These are phyloP conservation scores for Pantherophis vulpinus DNA, from an alignment of 2,797 vertebrate species.

Conservation along the genomic window DNA sequence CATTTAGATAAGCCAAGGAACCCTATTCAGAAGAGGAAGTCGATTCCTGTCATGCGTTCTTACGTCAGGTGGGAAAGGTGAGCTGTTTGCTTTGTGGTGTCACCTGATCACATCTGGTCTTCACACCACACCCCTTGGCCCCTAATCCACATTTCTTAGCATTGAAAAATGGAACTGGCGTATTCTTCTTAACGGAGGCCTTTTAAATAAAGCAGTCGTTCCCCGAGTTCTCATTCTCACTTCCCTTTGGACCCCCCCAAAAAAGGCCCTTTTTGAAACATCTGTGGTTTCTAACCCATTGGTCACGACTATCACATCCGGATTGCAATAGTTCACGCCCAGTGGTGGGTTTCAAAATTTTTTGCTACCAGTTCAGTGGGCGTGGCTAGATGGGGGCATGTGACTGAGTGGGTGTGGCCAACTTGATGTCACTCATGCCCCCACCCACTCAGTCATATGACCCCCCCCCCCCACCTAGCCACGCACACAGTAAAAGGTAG, in stretches of 20 bases:
- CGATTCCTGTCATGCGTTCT: neutral
- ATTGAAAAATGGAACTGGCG: neutral
- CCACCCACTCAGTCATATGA: too few relatives aligned
- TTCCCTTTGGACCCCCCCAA: neutral
- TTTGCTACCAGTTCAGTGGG: too few relatives aligned
- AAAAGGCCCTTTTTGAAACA: neutral
- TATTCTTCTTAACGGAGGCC: neutral
- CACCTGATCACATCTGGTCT: neutral
- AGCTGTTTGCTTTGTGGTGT: neutral
- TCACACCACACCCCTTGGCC: neutral
- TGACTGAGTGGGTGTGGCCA: too few relatives aligned
- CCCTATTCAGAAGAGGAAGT: neutral
- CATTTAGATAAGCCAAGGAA: neutral
- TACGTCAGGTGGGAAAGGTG: neutral
- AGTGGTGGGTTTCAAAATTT: too few relatives aligned
- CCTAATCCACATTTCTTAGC: neutral
- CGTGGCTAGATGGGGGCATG: too few relatives aligned
- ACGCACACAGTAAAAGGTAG: too few relatives aligned
- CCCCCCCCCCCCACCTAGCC: too few relatives aligned
- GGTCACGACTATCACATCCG: neutral
- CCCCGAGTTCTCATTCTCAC: neutral
- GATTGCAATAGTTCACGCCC: neutral
- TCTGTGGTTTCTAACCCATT: neutral
- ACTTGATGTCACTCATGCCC: too few relatives aligned
- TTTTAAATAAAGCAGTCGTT: neutral